Base-by-base conservation (phyloP, 2,888 invertebrate genomes). In the Epirrhoe tristata region DNA sequence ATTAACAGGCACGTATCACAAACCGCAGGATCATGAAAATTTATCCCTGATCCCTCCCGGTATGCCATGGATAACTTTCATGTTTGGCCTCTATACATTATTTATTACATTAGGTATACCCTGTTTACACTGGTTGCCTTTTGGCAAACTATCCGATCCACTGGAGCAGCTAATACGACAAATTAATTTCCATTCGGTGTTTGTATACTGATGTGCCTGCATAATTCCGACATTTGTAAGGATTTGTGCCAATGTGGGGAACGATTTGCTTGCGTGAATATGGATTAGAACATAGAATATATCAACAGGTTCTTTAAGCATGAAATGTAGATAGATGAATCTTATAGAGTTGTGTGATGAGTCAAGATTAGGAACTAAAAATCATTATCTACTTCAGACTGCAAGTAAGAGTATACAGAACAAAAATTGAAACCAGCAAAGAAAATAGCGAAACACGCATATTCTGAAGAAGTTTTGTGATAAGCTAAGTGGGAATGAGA, bases 1-100 rank as follows among this genome's bases (percentile, higher is more conserved):
- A 90, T 90, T 89, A 91, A 88, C 89, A 85, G 82, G 89, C 86
- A 85, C 83, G 87, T 87, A 89, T 89, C 86, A 83, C 81, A 84
- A 88, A 91, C 92, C 93, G 89, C 93, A 93, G 85, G 87, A 91
- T 92, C 91, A 90, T 90, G 92, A 91, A 92, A 93, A 91, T 88
- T 88, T 88, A 85, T 84, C 85, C 75, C 80, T 81, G 85, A 89
- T 86, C 89, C 89, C 89, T 88, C 86, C 85, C 82, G 82, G 82
- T 81, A 80, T 83, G 82, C 84, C 79, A 83, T 84, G 87, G 86
- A 87, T 89, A 89, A 89, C 89, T 89, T 89, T 85, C 82, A 88
- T 88, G 88, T 90, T 90, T 89, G 85, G 82, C 84, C 83, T 84
- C 83, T 83, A 87, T 92, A 88, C 88, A 92, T 92, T 91, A 93